Evolutionary conservation across 2,888 invertebrate species (phyloP), one percentile per base, ranked within the genome.

Genomic region (Synanthedon myopaeformis): DNA sequence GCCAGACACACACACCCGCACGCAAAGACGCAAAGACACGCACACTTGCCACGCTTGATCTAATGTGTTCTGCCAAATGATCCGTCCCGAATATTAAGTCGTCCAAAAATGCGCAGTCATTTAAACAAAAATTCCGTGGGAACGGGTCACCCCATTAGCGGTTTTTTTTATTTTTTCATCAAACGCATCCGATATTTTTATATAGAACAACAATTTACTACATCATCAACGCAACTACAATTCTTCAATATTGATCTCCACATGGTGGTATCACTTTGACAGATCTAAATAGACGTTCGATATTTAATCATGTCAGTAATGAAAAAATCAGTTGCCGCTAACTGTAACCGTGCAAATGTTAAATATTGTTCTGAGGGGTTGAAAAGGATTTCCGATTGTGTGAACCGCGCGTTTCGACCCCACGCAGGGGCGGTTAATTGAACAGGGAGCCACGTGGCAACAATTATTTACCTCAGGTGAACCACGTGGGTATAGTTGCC

Each of bases 31-130:
- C 57, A 48, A 51, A 50, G 23, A 42, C 58, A 56, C 51, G 50
- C 56, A 56, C 55, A 51, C 52, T 11, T 13, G 52, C 59, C 60
- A 66, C 61, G 61, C 63, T 58, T 60, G 67, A 68, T 78, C 79
- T 80, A 81, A 80, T 79, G 82, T 82, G 82, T 81, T 74, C 78
- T 79, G 81, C 79, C 84, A 83, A 85, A 85, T 85, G 83, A 84
- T 77, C 83, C 79, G 75, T 67, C 63, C 59, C 69, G 77, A 79
- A 82, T 81, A 82, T 68, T 72, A 74, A 73, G 67, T 70, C 66
- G 65, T 67, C 65, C 66, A 67, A 42, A 57, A 53, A 54, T 42
- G 45, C 45, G 41, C 42, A 51, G 50, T 53, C 51, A 53, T 53
- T 51, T 48, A 60, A 62, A 57, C 49, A 23, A 49, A 23, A 49